These are phyloP conservation scores for Synanthedon myopaeformis DNA, from an alignment of 2,888 invertebrate species.

Conservation along the genomic window DNA sequence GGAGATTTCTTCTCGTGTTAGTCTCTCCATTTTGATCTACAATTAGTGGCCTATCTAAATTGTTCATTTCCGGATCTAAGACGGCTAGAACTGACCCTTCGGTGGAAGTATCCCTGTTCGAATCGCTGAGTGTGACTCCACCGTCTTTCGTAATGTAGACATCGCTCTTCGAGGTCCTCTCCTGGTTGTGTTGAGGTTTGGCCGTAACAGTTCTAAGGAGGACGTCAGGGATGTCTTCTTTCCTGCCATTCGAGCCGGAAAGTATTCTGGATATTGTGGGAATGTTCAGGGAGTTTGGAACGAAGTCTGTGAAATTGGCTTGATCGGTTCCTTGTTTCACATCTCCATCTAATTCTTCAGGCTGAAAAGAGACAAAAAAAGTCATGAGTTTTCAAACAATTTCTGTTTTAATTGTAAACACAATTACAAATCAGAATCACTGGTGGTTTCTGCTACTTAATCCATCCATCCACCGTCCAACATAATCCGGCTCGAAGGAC, in stretches of 20 bases:
- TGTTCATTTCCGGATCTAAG: constrained; percentile 64
- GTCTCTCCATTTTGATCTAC: constrained; percentile 64
- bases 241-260: constrained; percentile 86
- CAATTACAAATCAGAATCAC: too few species aligned
- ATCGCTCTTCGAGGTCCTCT: constrained; percentile 57
- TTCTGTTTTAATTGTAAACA: too few species aligned
- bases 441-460: too few species aligned
- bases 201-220: constrained; percentile 77
- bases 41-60: constrained; percentile 61
- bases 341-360: constrained; percentile 57
- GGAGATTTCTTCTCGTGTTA: constrained; percentile 61
- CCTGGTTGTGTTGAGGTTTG: constrained; percentile 57
- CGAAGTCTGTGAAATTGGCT: constrained; percentile 73
- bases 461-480: too few species aligned
- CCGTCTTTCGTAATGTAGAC: constrained; percentile 53
- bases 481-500: too few species aligned
- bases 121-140: constrained; percentile 55
- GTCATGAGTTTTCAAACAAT: too few species aligned
- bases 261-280: constrained; percentile 88
- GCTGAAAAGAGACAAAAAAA: constrained; percentile 27
- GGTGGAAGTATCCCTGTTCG: constrained; percentile 51
- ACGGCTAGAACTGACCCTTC: constrained; percentile 63
- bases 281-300: constrained; percentile 77
- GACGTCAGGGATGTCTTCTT: constrained; percentile 84
- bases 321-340: constrained; percentile 52